Conservation (phyloP, 2,797 vertebrate genomes). For the Sciurus carolinensis region DNA sequence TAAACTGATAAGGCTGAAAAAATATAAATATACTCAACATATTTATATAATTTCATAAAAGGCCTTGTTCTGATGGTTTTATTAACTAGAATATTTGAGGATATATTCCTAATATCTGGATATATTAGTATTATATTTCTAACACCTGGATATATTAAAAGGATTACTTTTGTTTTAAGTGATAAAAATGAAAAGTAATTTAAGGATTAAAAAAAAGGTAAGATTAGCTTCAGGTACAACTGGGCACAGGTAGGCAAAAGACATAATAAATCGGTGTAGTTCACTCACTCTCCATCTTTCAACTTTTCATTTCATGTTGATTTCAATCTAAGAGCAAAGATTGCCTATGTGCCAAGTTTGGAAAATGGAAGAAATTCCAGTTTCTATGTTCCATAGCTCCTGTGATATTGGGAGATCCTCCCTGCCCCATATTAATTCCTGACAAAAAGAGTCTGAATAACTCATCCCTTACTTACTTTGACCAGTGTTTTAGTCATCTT, state of each 20-base stretch:
- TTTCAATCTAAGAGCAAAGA: slow-evolving; percentile 14
- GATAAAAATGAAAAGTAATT: slow-evolving; percentile 32
- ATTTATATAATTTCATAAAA: neutral
- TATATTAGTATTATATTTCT: no score
- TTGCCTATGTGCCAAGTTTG: neutral
- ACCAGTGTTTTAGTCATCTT: no score
- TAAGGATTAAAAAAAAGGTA: neutral
- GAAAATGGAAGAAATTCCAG: neutral
- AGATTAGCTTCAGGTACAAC: neutral
- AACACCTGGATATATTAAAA: neutral
- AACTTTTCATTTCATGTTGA: neutral
- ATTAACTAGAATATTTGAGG: neutral
- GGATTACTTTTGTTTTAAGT: neutral
- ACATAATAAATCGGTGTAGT: neutral
- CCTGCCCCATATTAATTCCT: neutral
- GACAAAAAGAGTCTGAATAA: neutral
- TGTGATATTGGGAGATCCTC: neutral
- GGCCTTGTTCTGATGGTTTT: neutral
- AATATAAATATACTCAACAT: neutral
- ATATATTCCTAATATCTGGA: neutral
- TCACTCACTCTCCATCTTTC: neutral
- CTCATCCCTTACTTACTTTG: neutral
- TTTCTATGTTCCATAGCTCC: neutral
- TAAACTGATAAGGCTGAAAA: neutral
- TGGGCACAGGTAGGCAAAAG: no score